phyloP scores from a whole-genome alignment of 2,888 invertebrate species.

The Brachypalpus laphriformis region DNA sequence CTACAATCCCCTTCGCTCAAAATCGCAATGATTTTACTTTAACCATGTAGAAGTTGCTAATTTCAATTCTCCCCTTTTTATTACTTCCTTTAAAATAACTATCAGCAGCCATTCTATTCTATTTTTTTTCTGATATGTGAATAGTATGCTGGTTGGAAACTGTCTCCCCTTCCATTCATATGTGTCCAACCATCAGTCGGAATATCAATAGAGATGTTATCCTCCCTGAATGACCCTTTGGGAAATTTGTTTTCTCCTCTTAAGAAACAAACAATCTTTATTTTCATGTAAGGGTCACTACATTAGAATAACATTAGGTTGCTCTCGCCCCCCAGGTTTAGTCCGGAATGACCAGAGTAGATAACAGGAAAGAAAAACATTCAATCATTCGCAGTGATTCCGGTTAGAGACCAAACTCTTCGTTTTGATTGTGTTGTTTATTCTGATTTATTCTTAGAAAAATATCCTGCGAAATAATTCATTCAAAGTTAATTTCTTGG shows the following conservation, averaged over 20 bases:
- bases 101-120: not conserved
- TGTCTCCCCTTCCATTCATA: slow-evolving; percentile 3
- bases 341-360: slow-evolving; percentile 58
- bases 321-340: slow-evolving; percentile 6
- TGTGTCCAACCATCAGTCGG: slow-evolving; percentile 12
- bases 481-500: slow-evolving; percentile 71
- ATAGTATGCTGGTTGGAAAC: slow-evolving; percentile 13
- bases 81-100: slow-evolving; percentile 7
- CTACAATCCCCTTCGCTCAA: no score
- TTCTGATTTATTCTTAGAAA: slow-evolving; percentile 65
- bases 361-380: slow-evolving; percentile 74
- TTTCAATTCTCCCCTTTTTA: not conserved
- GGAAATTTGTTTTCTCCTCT: slow-evolving; percentile 60
- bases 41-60: not conserved
- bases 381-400: slow-evolving; percentile 72
- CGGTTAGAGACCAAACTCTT: slow-evolving; percentile 11
- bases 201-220: slow-evolving; percentile 63
- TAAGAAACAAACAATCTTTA: slow-evolving; percentile 69
- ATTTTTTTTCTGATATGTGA: not conserved
- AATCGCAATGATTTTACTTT: no score
- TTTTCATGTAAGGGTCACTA: slow-evolving; percentile 65
- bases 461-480: slow-evolving; percentile 70
- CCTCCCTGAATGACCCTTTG: slow-evolving; percentile 69
- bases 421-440: slow-evolving; percentile 67
- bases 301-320: slow-evolving; percentile 71